These are phyloP conservation scores for Panulirus ornatus DNA, from an alignment of 1,140 invertebrate species.

Conservation along the genomic window DNA sequence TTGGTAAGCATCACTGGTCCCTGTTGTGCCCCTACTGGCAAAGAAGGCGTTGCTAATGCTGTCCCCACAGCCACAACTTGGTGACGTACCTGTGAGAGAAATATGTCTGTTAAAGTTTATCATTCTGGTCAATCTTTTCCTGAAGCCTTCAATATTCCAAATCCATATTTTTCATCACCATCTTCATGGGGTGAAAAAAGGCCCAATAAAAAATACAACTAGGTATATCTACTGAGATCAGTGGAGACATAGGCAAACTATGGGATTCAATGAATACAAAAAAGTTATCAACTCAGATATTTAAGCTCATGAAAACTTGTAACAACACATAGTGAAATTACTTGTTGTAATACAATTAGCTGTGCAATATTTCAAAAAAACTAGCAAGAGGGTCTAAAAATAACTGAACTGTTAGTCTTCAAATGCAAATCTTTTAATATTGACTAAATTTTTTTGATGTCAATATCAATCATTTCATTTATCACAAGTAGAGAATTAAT, in stretches of 20 bases:
- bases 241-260: no score
- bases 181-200: conserved; percentile 1
- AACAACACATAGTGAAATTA: neutral
- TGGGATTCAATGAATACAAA: neutral
- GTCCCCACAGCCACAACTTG: conserved; percentile 97
- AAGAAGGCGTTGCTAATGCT: conserved; percentile 89
- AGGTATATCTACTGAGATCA: no score
- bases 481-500: neutral
- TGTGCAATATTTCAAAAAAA: neutral
- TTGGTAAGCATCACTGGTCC: conserved; percentile 99
- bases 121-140: neutral
- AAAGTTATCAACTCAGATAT: neutral
- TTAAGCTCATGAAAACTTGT: neutral
- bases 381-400: no score
- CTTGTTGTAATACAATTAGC: neutral
- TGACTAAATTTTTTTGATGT: neutral
- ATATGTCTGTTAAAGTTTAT: neutral
- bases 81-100: conserved; percentile 84
- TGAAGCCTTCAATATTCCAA: conserved; percentile 13
- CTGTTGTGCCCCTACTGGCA: conserved; percentile 86
- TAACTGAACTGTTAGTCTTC: no score
- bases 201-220: no score
- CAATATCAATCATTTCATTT: neutral
- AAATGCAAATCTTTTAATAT: neutral
- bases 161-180: neutral